Percentiles rank a stretch among this genome's conserved stretches.
These are phyloP conservation scores for Byasa hedistus DNA, from an alignment of 2,888 invertebrate genomes.

Conservation along the genomic window DNA sequence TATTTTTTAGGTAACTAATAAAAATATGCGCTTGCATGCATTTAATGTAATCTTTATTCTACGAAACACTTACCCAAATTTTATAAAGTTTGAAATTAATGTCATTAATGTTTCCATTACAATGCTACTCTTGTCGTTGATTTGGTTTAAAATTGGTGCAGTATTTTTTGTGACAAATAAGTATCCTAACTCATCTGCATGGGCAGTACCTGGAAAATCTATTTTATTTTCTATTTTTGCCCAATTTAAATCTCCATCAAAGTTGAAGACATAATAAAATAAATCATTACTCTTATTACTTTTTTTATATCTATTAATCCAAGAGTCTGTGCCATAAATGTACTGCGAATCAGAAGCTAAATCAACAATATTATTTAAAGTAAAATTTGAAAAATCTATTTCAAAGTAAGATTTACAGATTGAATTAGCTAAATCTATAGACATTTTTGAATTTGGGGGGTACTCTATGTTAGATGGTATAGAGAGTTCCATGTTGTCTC, in stretches of 20 bases:
- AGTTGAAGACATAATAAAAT: slow-evolving; percentile 38
- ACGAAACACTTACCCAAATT: slow-evolving; percentile 22
- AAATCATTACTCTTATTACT: slow-evolving; percentile 28
- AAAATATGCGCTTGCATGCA: no score
- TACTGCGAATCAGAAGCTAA: slow-evolving; percentile 38
- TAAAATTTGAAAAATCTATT: slow-evolving; percentile 34
- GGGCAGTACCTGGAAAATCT: slow-evolving; percentile 32
- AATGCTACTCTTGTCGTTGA: slow-evolving; percentile 1
- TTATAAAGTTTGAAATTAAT: slow-evolving; percentile 25
- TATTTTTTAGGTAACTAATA: no score
- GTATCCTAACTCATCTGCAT: slow-evolving; percentile 35
- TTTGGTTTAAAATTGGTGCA: slow-evolving; percentile 4
- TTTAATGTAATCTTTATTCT: no score
- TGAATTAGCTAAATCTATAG: slow-evolving; percentile 36
- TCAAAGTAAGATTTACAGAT: slow-evolving; percentile 43
- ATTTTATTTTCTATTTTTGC: slow-evolving; percentile 29
- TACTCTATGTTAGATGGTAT: slow-evolving; percentile 46
- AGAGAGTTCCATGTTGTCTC: slow-evolving; percentile 39
- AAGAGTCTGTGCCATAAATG: slow-evolving; percentile 32
- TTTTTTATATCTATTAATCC: slow-evolving; percentile 32
- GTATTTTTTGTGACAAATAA: slow-evolving; percentile 32
- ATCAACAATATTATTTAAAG: slow-evolving; percentile 33
- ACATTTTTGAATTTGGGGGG: slow-evolving; percentile 35
- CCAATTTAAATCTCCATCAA: slow-evolving; percentile 36
- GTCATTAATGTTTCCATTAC: slow-evolving; percentile 9